These are phyloP conservation scores for Thermophis baileyi DNA, from an alignment of 2,113 vertebrate species.

Conservation along the genomic window DNA sequence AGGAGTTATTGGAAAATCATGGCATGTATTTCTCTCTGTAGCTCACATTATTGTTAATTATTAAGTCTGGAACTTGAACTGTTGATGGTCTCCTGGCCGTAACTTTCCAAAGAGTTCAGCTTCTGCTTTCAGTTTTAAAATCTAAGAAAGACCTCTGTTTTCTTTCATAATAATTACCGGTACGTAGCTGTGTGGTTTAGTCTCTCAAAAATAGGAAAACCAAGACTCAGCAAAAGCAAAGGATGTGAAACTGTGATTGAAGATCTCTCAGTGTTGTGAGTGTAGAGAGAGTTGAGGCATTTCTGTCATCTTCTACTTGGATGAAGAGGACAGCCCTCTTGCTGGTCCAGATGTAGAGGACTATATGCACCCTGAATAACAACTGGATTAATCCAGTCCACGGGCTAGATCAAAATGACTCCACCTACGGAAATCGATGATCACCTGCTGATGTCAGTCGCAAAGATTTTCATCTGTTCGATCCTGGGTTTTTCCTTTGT, in stretches of 20 bases:
- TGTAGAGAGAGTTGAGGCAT: neutral
- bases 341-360: neutral
- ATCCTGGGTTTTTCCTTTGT: slow-evolving; percentile 58
- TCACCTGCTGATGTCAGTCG: neutral
- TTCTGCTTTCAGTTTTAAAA: neutral
- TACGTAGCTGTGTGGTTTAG: neutral
- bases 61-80: neutral
- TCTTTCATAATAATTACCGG: neutral
- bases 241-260: slow-evolving; percentile 27
- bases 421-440: slow-evolving; percentile 23
- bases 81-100: neutral
- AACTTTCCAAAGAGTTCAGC: neutral
- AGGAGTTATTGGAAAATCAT: neutral
- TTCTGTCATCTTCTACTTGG: neutral
- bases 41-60: neutral
- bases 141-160: neutral
- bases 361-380: neutral
- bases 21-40: neutral
- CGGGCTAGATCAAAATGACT: slow-evolving; percentile 35
- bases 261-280: neutral
- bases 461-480: slow-evolving; percentile 42
- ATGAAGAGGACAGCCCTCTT: neutral
- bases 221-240: slow-evolving; percentile 17
- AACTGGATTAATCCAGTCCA: neutral
- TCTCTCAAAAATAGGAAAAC: slow-evolving; percentile 30